A percentile compares a stretch with the other conserved stretches of the same genome.
phyloP scores from a whole-genome alignment of 2,888 invertebrate species.

The Stenchaetothrips biformis region DNA sequence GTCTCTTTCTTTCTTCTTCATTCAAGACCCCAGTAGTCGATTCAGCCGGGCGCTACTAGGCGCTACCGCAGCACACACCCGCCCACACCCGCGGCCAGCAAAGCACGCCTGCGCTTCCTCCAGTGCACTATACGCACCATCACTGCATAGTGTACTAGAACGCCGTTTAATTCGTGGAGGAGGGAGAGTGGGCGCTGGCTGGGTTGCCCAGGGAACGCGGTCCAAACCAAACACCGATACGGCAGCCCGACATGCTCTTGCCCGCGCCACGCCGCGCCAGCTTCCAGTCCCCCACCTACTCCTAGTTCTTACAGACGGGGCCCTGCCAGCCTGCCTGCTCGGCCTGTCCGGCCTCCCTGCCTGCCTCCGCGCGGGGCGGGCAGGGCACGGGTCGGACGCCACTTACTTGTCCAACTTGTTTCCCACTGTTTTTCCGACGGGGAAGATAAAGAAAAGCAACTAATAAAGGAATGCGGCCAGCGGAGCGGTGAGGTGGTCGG shows the following conservation, averaged over 20 bases:
- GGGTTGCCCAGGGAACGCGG: background rate
- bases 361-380: background rate
- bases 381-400: background rate
- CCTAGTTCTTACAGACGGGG: background rate
- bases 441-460: conserved; percentile 9
- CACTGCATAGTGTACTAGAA: too few relatives aligned
- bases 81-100: too few relatives aligned
- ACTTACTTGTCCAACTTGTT: background rate
- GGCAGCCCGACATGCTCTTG: background rate
- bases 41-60: background rate
- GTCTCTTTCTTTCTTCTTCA: background rate
- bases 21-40: background rate
- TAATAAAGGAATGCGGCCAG: conserved; percentile 2
- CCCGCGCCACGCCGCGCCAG: background rate
- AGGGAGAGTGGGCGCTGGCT: background rate
- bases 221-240: background rate
- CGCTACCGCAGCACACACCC: too few relatives aligned
- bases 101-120: too few relatives aligned
- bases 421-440: background rate
- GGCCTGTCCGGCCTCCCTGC: background rate
- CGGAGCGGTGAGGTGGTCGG: background rate
- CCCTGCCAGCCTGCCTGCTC: background rate
- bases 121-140: background rate
- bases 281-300: too few relatives aligned
- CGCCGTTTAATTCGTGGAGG: background rate